Percentiles rank a stretch among this genome's conserved stretches.
Evolutionary conservation across 1,140 invertebrate species (phyloP).

Genomic region (Drosophila asahinai): DNA sequence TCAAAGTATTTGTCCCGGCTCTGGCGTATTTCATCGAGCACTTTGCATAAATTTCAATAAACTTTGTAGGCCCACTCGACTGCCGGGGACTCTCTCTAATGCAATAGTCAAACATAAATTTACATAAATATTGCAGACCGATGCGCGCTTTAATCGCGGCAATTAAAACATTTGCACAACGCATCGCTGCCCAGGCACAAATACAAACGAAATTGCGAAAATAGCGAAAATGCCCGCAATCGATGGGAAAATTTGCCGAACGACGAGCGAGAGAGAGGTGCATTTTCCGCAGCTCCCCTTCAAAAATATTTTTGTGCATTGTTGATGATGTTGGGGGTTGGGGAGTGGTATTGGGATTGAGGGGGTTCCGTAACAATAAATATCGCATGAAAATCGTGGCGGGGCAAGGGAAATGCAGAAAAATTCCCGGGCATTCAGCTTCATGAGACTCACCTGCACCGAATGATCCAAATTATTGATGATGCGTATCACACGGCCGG

Average conservation of each 20-base stretch:
- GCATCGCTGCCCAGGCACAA: slow-evolving; percentile 40
- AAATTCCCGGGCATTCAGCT: slow-evolving; percentile 2
- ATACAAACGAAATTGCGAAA: slow-evolving; percentile 50
- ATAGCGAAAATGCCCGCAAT: slow-evolving; percentile 42
- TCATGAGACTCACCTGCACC: slow-evolving; percentile 89
- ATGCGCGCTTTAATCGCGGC: slow-evolving; percentile 53
- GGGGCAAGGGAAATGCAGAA: not conserved
- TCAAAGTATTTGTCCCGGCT: slow-evolving; percentile 31
- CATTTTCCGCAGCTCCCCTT: slow-evolving; percentile 20
- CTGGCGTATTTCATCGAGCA: slow-evolving; percentile 39
- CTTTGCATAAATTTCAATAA: slow-evolving; percentile 54
- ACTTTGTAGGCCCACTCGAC: slow-evolving; percentile 13
- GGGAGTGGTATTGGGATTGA: no score
- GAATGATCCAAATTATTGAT: slow-evolving; percentile 96
- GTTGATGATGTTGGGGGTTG: slow-evolving; percentile 30
- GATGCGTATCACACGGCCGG: slow-evolving; percentile 94
- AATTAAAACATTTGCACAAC: slow-evolving; percentile 66
- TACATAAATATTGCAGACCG: slow-evolving; percentile 52
- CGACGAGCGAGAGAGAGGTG: not conserved
- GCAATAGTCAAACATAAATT: slow-evolving; percentile 59
- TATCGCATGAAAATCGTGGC: slow-evolving; percentile 25
- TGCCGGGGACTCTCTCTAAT: slow-evolving; percentile 21
- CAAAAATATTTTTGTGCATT: slow-evolving; percentile 58
- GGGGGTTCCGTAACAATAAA: slow-evolving; percentile 52
- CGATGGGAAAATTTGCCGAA: slow-evolving; percentile 32